Base-by-base conservation (phyloP, 2,797 vertebrate genomes). In the Emydoidea blandingii region DNA sequence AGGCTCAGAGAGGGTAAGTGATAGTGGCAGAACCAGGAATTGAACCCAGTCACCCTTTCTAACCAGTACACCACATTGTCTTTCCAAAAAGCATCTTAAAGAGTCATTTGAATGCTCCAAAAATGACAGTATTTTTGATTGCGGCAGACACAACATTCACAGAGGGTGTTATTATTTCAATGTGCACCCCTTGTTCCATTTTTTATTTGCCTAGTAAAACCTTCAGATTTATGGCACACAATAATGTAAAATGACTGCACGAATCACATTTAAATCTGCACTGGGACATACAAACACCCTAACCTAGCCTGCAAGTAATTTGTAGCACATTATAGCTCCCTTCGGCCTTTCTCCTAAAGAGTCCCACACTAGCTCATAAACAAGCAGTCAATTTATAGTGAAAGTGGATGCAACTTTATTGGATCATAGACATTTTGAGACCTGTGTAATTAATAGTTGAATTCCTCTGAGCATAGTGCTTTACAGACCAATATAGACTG, bases 241-340 rank as follows among this genome's bases (percentile, higher is more conserved):
- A 82, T 84, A 91, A 93, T 31, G 14, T 56, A 80, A 85, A 94
- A 92, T 90, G 37, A 88, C 89, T 88, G 37, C 47, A 84, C 52
- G 91, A 79, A 29, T 92, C 34, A 47, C 19, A 95, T 91, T 93
- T 91, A 89, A 96, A 93, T 95, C 81, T 92, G 93, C 18, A 84
- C 4, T 91, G 49, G 62, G 79, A 92, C 83, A 83, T 37, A 95
- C 18, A 94, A 93, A 91, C 27, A 88, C 92, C 50, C 44, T 89
- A 93, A 56, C 50, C 37, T 90, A 91, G 44, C 50, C 50, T 93
- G 59, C 68, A 10, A 83, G 76, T 94, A 74, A 83, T 93, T 92
- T 88, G n/a, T 82, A 85, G n/a, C n/a, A 95, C 54, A 41, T 57
- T 41, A 68, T 27, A 41, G 90, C 25, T 90, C 49, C 15, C 95